phyloP scores from a whole-genome alignment of 1,140 invertebrate genomes.

The Proales similis region DNA sequence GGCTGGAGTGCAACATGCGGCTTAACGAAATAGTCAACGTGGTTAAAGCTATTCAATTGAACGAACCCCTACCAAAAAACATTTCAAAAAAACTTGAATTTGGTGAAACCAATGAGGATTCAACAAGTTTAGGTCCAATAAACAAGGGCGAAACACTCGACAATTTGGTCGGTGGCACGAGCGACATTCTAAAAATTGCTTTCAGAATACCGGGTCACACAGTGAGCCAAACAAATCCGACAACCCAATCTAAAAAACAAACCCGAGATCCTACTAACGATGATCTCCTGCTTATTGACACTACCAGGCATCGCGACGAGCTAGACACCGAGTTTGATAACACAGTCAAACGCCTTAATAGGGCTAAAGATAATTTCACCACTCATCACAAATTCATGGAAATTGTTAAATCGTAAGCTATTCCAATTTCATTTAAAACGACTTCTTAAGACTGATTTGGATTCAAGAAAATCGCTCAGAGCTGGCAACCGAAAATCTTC shows the following conservation, averaged over 20 bases:
- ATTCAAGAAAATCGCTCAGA: constrained; percentile 29
- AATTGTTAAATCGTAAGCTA: constrained; percentile 36
- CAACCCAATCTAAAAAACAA: background rate
- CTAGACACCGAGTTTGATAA: constrained; percentile 26
- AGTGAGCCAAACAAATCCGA: background rate
- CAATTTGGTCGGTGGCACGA: constrained; percentile 33
- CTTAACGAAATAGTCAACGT: constrained; percentile 16
- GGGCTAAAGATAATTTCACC: constrained; percentile 31
- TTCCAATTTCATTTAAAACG: background rate
- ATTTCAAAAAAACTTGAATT: too few relatives aligned
- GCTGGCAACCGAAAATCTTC: constrained; percentile 29
- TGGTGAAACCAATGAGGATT: background rate
- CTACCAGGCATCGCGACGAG: constrained; percentile 6
- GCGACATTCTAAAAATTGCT: constrained; percentile 30
- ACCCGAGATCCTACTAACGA: background rate
- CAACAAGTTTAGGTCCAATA: too few relatives aligned
- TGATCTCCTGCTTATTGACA: background rate
- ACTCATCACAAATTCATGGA: constrained; percentile 37
- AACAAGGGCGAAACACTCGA: constrained; percentile 27
- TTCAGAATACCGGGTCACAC: constrained; percentile 8
- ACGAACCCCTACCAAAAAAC: constrained; percentile 17
- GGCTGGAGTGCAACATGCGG: constrained; percentile 23
- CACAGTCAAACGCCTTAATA: constrained; percentile 19
- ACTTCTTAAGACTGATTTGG: background rate
- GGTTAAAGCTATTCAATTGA: constrained; percentile 22